Conservation (phyloP, 2,113 vertebrate species). For the Pygoscelis antarcticus region DNA sequence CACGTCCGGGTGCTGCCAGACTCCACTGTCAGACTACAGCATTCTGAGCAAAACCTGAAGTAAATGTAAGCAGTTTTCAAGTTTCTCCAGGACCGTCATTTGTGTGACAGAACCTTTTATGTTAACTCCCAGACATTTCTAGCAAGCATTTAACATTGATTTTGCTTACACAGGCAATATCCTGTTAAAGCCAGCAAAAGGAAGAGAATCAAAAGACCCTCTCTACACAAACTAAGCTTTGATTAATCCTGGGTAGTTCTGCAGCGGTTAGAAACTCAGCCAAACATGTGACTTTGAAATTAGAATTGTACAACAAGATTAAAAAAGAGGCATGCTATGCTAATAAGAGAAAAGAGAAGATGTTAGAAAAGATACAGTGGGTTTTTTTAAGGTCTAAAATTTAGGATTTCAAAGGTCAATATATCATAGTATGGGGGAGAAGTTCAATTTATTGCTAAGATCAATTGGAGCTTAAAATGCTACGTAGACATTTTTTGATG, state of each 20-base stretch:
- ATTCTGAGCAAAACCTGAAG: not conserved
- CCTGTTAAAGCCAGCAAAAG: not conserved
- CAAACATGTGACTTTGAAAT: conserved; percentile 14
- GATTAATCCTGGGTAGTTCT: not conserved
- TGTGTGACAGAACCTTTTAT: not conserved
- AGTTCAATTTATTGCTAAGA: not conserved
- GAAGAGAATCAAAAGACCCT: conserved; percentile 18
- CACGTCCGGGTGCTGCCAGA: not conserved
- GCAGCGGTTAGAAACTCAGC: not conserved
- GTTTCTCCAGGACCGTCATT: not conserved
- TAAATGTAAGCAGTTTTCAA: not conserved
- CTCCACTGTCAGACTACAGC: not conserved
- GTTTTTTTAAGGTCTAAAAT: not conserved
- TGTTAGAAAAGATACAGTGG: not conserved
- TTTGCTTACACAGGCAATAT: conserved; percentile 12
- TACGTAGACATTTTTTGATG: not conserved
- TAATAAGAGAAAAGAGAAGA: not conserved
- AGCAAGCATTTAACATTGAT: not conserved
- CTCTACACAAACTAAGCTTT: not conserved
- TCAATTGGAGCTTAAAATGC: not conserved
- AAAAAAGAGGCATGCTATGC: not conserved
- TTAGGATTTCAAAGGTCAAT: not conserved
- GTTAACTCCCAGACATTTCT: not conserved
- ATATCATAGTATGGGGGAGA: not conserved
- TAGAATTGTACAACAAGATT: not conserved